Evolutionary conservation across 2,888 invertebrate species (phyloP).

Genomic region (Eupithecia tripunctaria): DNA sequence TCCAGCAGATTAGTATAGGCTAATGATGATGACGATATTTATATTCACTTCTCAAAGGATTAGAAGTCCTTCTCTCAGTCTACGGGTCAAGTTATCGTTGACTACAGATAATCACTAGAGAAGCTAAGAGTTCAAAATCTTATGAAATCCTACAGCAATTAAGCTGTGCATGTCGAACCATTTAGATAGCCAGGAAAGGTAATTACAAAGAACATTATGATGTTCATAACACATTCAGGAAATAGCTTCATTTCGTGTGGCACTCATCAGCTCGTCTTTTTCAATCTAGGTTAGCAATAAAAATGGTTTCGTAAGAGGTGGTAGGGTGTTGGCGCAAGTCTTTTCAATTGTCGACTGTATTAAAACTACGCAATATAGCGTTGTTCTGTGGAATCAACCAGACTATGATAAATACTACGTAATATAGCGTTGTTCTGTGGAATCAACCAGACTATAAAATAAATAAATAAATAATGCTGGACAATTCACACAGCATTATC

Average conservation of each 20-base stretch:
- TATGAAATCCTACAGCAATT: constrained; percentile 1
- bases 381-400: no score
- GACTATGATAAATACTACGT: no score
- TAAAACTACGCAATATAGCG: no score
- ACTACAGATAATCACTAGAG: background rate
- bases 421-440: no score
- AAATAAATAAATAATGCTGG: no score
- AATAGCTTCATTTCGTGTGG: constrained; percentile 13
- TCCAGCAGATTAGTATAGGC: no score
- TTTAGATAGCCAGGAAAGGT: background rate
- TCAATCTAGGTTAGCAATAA: constrained; percentile 19
- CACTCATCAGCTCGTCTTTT: constrained; percentile 14
- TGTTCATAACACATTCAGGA: constrained; percentile 16
- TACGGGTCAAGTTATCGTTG: background rate
- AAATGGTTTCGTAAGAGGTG: background rate
- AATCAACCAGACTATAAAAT: no score
- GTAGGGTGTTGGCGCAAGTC: no score
- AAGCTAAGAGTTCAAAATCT: background rate
- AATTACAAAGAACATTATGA: constrained; percentile 15
- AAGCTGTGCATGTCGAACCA: background rate
- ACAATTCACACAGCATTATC: no score
- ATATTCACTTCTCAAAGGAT: no score
- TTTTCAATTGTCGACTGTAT: background rate
- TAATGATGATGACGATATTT: no score
- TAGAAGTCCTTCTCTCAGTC: no score